Percentiles rank a stretch among this genome's conserved stretches.
These are phyloP conservation scores for Euleptes europaea DNA, from an alignment of 2,113 vertebrate genomes.

Conservation along the genomic window DNA sequence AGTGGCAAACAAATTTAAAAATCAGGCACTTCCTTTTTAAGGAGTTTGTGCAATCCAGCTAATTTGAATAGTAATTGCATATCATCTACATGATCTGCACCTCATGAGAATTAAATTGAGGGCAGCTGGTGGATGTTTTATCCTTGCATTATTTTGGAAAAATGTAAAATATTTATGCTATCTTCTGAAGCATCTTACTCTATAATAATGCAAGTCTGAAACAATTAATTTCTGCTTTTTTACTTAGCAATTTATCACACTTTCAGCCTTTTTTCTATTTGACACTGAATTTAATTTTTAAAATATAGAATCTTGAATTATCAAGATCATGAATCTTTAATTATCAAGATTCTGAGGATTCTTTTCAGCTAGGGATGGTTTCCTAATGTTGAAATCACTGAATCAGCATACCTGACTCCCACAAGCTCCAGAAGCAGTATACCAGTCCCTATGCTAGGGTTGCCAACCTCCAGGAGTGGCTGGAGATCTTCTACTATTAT, in stretches of 20 bases:
- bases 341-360: background rate
- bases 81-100: background rate
- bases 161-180: background rate
- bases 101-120: background rate
- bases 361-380: background rate
- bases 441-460: no score
- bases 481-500: no score
- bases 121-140: background rate
- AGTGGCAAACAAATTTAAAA: background rate
- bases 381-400: background rate
- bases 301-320: no score
- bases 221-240: background rate
- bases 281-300: background rate
- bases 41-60: background rate
- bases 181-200: background rate
- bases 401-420: background rate
- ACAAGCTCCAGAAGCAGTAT: background rate
- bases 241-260: background rate
- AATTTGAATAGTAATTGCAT: background rate
- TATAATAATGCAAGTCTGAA: background rate
- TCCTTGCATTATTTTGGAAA: background rate
- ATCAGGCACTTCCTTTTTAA: background rate
- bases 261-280: background rate
- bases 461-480: no score
- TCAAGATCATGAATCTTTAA: no score